phyloP scores from a whole-genome alignment of 2,797 vertebrate genomes.

The Peromyscus eremicus region DNA sequence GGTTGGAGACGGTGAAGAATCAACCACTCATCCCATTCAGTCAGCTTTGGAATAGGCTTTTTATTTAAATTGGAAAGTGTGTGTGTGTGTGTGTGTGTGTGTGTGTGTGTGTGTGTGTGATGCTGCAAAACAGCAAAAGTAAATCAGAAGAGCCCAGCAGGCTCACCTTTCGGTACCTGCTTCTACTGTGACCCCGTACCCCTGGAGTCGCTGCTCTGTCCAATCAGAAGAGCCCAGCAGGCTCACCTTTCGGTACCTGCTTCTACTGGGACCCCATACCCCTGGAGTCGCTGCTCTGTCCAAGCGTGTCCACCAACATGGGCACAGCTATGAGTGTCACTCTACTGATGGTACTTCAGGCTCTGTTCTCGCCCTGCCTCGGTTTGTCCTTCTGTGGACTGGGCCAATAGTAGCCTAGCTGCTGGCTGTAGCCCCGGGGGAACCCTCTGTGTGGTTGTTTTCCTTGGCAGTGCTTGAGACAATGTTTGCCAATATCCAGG shows the following conservation, averaged over 20 bases:
- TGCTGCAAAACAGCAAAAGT: background rate
- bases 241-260: background rate
- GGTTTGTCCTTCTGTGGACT: background rate
- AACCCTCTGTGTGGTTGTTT: no score
- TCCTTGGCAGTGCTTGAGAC: background rate
- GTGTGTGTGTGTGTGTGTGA: background rate
- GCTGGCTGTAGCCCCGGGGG: fast-evolving
- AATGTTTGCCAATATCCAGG: background rate
- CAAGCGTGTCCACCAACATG: fast-evolving
- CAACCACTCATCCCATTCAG: background rate
- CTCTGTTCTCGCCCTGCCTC: background rate
- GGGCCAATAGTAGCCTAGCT: background rate
- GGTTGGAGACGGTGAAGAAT: background rate
- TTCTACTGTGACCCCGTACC: background rate
- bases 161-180: background rate
- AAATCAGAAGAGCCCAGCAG: background rate
- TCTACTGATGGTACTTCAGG: no score
- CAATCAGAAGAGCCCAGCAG: background rate
- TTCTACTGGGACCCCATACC: background rate
- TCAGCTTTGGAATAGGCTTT: conserved; percentile 25
- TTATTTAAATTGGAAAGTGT: background rate
- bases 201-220: background rate
- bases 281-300: background rate
- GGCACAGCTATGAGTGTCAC: background rate
- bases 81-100: background rate